Percentiles rank a stretch among this genome's conserved stretches.
phyloP scores from a whole-genome alignment of 2,888 invertebrate species.

The Tachina lurida region DNA sequence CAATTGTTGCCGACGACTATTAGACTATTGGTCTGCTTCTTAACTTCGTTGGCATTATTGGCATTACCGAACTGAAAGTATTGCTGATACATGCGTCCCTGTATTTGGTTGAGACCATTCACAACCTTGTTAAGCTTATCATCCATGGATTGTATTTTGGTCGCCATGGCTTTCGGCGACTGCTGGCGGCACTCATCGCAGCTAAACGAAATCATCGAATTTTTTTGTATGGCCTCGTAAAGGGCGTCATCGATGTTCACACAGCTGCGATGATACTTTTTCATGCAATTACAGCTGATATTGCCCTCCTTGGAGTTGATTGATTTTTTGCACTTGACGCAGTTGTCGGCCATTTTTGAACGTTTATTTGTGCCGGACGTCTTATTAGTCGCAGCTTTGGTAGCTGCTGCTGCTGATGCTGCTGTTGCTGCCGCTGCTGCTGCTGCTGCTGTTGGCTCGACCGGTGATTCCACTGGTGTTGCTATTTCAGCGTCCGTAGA shows the following conservation, averaged over 20 bases:
- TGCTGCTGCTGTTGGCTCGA: slow-evolving; percentile 65
- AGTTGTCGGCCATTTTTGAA: slow-evolving; percentile 80
- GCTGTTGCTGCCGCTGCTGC: slow-evolving; percentile 33
- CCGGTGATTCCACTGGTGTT: slow-evolving; percentile 73
- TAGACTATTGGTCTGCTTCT: slow-evolving; percentile 79
- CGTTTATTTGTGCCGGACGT: slow-evolving; percentile 65
- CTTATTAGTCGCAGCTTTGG: slow-evolving; percentile 47
- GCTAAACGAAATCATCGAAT: slow-evolving; percentile 79
- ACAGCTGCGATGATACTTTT: slow-evolving; percentile 79
- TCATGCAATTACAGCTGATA: slow-evolving; percentile 79
- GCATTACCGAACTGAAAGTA: slow-evolving; percentile 79
- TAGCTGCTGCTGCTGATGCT: slow-evolving; percentile 46
- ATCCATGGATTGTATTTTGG: slow-evolving; percentile 79
- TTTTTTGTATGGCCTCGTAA: slow-evolving; percentile 80
- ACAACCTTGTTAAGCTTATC: slow-evolving; percentile 80
- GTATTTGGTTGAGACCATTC: slow-evolving; percentile 80
- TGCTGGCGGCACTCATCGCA: slow-evolving; percentile 80
- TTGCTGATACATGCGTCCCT: slow-evolving; percentile 81
- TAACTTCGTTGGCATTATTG: slow-evolving; percentile 76
- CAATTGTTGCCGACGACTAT: slow-evolving; percentile 81
- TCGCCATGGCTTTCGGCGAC: slow-evolving; percentile 78
- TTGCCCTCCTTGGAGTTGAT: slow-evolving; percentile 78
- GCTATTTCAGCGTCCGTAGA: slow-evolving; percentile 69
- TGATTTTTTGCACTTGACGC: slow-evolving; percentile 80
- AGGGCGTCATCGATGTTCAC: slow-evolving; percentile 79